Evolutionary conservation across 2,113 vertebrate species (phyloP), one percentile per base, ranked within the genome.

Genomic region (Poeciliopsis turrubarensis): DNA sequence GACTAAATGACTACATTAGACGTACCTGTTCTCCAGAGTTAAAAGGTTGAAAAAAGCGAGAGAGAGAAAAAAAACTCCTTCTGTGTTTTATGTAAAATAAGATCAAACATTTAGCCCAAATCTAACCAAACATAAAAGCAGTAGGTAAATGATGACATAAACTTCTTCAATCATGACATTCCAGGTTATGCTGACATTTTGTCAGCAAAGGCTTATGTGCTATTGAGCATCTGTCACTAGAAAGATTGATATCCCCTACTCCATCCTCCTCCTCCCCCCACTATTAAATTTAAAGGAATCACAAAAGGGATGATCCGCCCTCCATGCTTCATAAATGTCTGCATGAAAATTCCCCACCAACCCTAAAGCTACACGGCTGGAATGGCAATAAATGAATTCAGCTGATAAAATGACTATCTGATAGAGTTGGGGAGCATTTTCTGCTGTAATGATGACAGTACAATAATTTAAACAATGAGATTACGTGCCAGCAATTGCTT

Each of bases 201-300:
- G 29, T 67, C 34, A n/a, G 64, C 61, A 44, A 39, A 60, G 2
- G 41, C 25, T 61, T 32, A 37, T 39, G 70, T 62, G 54, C 19
- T 19, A 14, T n/a, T 60, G 61, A 74, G 67, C 47, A 68, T 17
- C n/a, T 54, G 57, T 66, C 60, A 64, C 29, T 37, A 54, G 47
- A 63, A 68, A 63, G 70, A 79, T 39, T 60, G 37, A 70, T 44
- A 25, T 64, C 44, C 47, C 44, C 57, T 57, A 60, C 41, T 65
- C 71, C 27, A 69, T 60, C 65, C 31, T 22, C 65, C 62, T 15
- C 17, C 44, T 19, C 65, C 61, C 39, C 3, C 26, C 13, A 31
- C 30, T 29, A 54, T n/a, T 68, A 44, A 54, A 32, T 72, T 57
- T 64, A 65, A 63, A 26, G 19, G 39, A 54, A 9, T 67, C 64